Conservation (phyloP, 2,113 vertebrate species). For the Macrotus californicus region DNA sequence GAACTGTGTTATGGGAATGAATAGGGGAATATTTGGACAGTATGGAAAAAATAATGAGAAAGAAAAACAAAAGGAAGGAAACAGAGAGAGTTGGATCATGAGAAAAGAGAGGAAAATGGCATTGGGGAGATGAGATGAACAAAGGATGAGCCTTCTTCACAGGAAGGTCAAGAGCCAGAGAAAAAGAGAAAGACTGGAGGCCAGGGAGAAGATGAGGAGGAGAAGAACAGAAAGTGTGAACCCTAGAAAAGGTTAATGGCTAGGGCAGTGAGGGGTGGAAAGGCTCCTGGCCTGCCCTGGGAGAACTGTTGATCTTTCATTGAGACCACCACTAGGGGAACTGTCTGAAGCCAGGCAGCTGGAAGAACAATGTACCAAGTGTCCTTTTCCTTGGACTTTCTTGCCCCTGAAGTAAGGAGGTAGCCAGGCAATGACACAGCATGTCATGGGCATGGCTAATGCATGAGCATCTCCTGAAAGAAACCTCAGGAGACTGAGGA, state of each 20-base stretch:
- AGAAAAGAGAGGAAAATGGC: neutral
- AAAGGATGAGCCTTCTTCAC: neutral
- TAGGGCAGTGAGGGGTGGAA: neutral
- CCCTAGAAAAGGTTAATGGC: neutral
- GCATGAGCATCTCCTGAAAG: neutral
- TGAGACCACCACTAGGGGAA: neutral
- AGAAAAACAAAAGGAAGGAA: neutral
- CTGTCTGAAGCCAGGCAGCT: neutral
- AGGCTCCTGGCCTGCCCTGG: neutral
- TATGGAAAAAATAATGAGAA: neutral
- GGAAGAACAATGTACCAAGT: neutral
- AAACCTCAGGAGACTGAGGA: neutral
- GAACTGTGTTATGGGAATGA: neutral
- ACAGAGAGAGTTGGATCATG: neutral
- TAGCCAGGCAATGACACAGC: neutral
- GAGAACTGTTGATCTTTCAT: fast-evolving
- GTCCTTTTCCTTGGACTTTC: neutral
- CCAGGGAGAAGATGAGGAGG: neutral
- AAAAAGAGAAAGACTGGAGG: neutral
- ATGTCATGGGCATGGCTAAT: neutral
- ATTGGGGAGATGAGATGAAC: neutral
- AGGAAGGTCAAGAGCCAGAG: neutral
- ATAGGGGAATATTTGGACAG: neutral
- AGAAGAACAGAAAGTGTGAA: neutral
- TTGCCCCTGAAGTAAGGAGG: neutral